phyloP scores from a whole-genome alignment of 2,888 invertebrate genomes.

The Mythimna impura region DNA sequence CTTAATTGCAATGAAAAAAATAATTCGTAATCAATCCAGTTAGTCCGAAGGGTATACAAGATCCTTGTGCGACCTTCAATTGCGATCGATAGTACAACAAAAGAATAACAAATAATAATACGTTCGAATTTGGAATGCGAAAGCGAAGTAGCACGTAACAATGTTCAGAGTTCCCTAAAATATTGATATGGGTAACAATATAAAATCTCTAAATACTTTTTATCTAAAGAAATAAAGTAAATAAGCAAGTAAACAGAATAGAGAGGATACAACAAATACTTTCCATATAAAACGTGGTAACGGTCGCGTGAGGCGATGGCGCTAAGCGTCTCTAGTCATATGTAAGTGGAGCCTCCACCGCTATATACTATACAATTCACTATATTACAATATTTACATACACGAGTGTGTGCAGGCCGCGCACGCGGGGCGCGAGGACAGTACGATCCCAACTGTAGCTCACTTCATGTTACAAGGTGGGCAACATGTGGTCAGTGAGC shows the following conservation, averaged over 20 bases:
- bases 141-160: constrained; percentile 32
- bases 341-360: constrained; percentile 16
- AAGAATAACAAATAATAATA: constrained; percentile 6
- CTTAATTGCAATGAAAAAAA: no score
- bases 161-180: constrained; percentile 10
- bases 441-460: not conserved
- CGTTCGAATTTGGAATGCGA: constrained; percentile 53
- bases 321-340: constrained; percentile 22
- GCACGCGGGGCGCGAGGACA: not conserved
- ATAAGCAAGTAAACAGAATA: constrained; percentile 16
- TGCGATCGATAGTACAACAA: constrained; percentile 7
- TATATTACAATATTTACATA: constrained; percentile 72
- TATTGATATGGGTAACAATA: constrained; percentile 8
- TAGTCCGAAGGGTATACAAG: no score
- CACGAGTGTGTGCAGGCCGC: constrained; percentile 9
- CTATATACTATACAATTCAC: constrained; percentile 53
- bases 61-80: not conserved
- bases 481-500: no score
- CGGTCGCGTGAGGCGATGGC: constrained; percentile 29
- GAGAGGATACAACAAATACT: constrained; percentile 25
- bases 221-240: constrained; percentile 17
- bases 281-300: constrained; percentile 13
- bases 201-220: constrained; percentile 23
- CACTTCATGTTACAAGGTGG: not conserved
- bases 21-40: no score